Base-by-base conservation (phyloP, 2,797 vertebrate species). In the Eulemur mongoz region DNA sequence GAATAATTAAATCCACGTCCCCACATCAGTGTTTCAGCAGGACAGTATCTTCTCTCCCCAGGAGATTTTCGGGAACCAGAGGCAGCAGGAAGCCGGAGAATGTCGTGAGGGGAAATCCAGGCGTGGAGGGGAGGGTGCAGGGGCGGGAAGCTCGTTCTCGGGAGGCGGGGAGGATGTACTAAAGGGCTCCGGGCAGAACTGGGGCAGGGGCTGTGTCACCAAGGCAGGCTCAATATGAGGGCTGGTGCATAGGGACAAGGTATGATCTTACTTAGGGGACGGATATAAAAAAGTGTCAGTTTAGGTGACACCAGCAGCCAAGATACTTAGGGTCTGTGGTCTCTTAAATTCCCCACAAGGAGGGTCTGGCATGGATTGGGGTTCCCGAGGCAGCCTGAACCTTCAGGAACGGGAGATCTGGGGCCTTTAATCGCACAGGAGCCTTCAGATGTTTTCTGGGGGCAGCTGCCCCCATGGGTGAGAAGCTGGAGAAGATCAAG, bases 401-500 rank as follows among this genome's bases (percentile, higher is more conserved):
- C 67, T 65, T 14, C 18, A 65, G 69, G 79, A n/a, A 35, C 27
- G 69, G 65, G 22, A 82, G 88, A 54, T 18, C n/a, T 2, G 40
- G 57, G 45, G 45, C 10, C 50, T 73, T 61, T 80, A 25, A 76
- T 78, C 25, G 48, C 61, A 72, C 4, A 43, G 38, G 52, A 30
- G 22, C 30, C 73, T 90, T 78, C 65, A 30, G 5, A 57, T 83
- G 38, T 32, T 89, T 79, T 91, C 25, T 35, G 59, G 67, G 65
- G 72, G 81, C 52, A 78, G 83, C 59, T 45, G 54, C 65, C 95
- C 22, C n/a, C 1, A 2, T 5, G 57, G 82, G 25, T 70, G 81
- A 84, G 72, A 72, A 76, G 82, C 32, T 76, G 59, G 63, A 70
- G 70, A 95, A 91, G 94, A 95, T 93, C 52, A 94, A 93, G 86